Evolutionary conservation across 2,797 vertebrate species (phyloP), one percentile per base, ranked within the genome.

Genomic region (Etheostoma nigrum): DNA sequence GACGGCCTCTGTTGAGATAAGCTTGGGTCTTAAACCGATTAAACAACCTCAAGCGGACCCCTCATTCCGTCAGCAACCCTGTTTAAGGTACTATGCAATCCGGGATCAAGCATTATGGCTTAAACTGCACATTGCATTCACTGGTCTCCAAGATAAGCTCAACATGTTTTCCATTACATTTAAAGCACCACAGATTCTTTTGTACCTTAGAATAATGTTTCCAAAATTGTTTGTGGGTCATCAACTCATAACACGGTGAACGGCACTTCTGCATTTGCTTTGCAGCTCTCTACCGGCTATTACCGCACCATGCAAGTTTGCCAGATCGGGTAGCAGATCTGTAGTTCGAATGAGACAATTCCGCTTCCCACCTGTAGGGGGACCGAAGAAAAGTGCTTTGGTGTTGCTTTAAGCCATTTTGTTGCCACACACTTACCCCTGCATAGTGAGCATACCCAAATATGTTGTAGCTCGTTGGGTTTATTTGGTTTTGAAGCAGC

Each of bases 11-110:
- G 65, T 82, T 61, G 48, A 54, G 27, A 76, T 70, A 85, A 87
- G 71, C 69, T 10, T 1, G 15, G 18, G 59, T 47, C 61, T 75
- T 82, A 83, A 77, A 85, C 47, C 4, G 57, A 82, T 82, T 86
- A 64, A 52, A 54, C 51, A 62, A 66, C 33, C 69, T 45, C 51
- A 19, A 25, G 57, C 4, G 57, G 45, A 58, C 52, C 64, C 23
- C 53, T 53, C 7, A 10, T 64, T n/a, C 68, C 9, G 62, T 71
- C 33, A 40, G 53, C 27, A 55, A 53, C 52, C 23, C 19, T 42
- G 42, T 30, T 45, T 48, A 25, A 57, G 15, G 27, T 13, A 25
- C 13, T 6, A 6, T 10, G 16, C n/a, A 66, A 51, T 64, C 51
- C 21, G 12, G 65, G 64, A 67, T 55, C 70, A 51, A 21, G 45